Evolutionary conservation across 2,888 invertebrate genomes (phyloP).

Genomic region (Temnothorax unifasciatus): DNA sequence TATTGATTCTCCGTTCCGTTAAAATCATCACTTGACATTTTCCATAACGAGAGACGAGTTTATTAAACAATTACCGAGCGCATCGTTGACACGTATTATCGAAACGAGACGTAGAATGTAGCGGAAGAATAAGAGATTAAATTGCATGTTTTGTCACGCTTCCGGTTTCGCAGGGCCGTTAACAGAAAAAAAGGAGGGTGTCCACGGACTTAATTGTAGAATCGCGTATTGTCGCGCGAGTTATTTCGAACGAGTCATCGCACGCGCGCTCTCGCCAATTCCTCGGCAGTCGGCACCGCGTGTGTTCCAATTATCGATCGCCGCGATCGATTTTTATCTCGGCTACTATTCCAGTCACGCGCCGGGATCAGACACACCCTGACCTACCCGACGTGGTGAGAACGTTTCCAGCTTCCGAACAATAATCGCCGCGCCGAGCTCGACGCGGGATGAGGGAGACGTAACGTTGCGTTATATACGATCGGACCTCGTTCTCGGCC

Average conservation of each 20-base stretch:
- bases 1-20: background rate
- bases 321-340: constrained; percentile 50
- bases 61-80: constrained; percentile 19
- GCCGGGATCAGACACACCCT: constrained; percentile 50
- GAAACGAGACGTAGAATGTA: constrained; percentile 1
- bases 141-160: background rate
- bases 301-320: constrained; percentile 45
- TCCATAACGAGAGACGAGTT: background rate
- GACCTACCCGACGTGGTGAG: constrained; percentile 50
- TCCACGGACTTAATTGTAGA: background rate
- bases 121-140: constrained; percentile 25
- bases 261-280: constrained; percentile 10
- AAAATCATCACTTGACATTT: constrained; percentile 15
- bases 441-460: constrained; percentile 17
- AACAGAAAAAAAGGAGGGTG: background rate
- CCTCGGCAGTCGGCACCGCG: background rate
- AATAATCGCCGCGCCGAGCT: constrained; percentile 35
- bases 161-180: background rate
- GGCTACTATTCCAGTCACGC: constrained; percentile 47
- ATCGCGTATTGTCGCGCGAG: constrained; percentile 12
- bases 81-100: constrained; percentile 10
- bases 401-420: constrained; percentile 50
- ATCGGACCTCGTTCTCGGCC: background rate
- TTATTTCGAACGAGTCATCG: constrained; percentile 2
- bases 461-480: constrained; percentile 4